These are phyloP conservation scores for Catharus minimus DNA, from an alignment of 2,113 vertebrate genomes.

Conservation along the genomic window DNA sequence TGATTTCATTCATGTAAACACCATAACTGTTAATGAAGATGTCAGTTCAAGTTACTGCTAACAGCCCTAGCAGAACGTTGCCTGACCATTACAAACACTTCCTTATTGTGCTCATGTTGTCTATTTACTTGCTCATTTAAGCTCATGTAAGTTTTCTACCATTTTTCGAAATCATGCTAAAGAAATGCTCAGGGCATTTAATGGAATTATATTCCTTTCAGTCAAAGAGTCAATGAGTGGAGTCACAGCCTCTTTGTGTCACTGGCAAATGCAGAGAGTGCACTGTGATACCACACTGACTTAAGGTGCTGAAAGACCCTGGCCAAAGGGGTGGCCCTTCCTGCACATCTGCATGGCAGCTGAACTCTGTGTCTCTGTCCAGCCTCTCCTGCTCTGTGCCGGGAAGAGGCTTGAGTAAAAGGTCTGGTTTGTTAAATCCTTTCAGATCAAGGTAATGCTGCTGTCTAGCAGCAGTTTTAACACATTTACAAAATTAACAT, in stretches of 20 bases:
- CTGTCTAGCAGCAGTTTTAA: neutral
- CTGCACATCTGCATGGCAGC: fast-evolving
- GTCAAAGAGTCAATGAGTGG: neutral
- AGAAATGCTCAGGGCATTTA: neutral
- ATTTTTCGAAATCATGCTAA: neutral
- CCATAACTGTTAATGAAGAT: neutral
- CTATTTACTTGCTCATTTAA: neutral
- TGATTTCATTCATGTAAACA: neutral
- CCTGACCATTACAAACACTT: neutral
- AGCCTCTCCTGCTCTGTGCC: no score
- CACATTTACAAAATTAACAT: neutral
- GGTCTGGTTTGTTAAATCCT: neutral
- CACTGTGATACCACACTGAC: neutral
- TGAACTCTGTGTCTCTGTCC: neutral
- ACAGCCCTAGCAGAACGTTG: neutral
- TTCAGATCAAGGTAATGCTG: neutral
- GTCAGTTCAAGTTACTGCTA: neutral
- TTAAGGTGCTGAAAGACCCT: neutral
- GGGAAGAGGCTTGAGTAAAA: neutral
- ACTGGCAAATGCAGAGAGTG: neutral
- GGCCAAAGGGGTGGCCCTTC: neutral
- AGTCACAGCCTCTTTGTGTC: neutral
- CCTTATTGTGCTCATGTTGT: neutral
- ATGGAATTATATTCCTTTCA: neutral
- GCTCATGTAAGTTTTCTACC: neutral